Percentiles rank a stretch among this genome's conserved stretches.
Conservation (phyloP, 2,888 invertebrate species). For the Metallyticus violacea region DNA sequence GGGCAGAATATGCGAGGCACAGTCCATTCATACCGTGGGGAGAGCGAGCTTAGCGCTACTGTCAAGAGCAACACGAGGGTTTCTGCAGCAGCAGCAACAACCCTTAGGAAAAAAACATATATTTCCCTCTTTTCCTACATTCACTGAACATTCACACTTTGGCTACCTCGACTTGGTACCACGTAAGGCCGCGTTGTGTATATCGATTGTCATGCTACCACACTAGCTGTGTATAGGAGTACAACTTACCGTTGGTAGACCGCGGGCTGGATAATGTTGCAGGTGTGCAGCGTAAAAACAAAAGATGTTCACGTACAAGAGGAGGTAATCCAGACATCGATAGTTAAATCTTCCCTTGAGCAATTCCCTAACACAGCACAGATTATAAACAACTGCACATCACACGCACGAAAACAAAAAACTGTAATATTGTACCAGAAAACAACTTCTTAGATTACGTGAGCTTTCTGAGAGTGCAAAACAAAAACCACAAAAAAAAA, state of each 20-base stretch:
- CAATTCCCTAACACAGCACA: neutral
- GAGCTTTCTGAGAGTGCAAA: neutral
- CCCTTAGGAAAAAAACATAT: too few species aligned
- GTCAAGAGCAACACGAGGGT: too few species aligned
- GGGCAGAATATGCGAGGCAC: neutral
- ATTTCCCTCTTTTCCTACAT: too few species aligned
- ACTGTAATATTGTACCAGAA: too few species aligned
- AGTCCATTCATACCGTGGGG: neutral
- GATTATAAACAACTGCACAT: neutral
- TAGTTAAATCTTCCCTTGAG: too few species aligned
- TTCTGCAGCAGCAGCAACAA: too few species aligned
- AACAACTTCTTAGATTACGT: too few species aligned
- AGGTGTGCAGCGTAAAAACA: neutral
- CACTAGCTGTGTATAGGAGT: too few species aligned
- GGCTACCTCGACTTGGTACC: neutral
- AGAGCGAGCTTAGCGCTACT: too few species aligned
- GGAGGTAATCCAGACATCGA: neutral
- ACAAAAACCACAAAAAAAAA: neutral
- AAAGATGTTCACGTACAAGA: neutral
- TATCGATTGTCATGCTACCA: neutral
- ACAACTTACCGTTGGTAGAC: neutral
- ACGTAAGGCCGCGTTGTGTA: too few species aligned
- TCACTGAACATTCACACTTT: too few species aligned
- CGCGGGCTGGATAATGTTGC: neutral
- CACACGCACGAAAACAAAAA: neutral